Conservation (phyloP, 2,888 invertebrate species). For the Netelia inedita region DNA sequence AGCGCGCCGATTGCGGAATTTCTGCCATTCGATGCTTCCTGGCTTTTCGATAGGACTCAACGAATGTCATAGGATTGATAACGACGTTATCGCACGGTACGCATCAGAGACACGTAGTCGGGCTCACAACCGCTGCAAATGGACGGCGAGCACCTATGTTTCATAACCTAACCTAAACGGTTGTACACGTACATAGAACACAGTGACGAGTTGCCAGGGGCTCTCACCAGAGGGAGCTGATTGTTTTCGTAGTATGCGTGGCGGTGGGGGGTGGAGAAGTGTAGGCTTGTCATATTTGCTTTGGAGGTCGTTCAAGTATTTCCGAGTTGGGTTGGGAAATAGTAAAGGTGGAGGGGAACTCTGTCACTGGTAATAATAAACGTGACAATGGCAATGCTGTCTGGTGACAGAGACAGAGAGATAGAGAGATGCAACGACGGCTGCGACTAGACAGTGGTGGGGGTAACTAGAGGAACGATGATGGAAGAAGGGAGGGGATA, state of each 20-base stretch:
- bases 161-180: neutral
- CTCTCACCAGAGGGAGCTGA: no score
- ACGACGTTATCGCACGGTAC: conserved; percentile 63
- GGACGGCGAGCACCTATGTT: neutral
- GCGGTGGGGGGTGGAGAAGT: neutral
- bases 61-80: conserved; percentile 64
- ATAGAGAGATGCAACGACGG: neutral
- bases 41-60: conserved; percentile 57
- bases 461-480: neutral
- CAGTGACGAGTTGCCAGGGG: neutral
- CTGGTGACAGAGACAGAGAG: conserved; percentile 1
- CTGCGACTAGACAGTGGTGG: neutral
- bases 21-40: conserved; percentile 44
- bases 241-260: no score
- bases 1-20: conserved; percentile 1
- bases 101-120: conserved; percentile 42
- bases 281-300: conserved; percentile 58
- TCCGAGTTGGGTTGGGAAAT: conserved; percentile 13
- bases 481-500: neutral
- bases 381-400: conserved; percentile 20
- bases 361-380: conserved; percentile 22
- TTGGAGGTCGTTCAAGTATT: conserved; percentile 56
- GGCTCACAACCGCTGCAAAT: neutral
- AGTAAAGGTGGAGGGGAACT: neutral
- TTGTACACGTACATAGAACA: conserved; percentile 13